A percentile compares a stretch with the other conserved stretches of the same genome.
These are phyloP conservation scores for Monopterus albus DNA, from an alignment of 2,113 vertebrate genomes.

Conservation along the genomic window DNA sequence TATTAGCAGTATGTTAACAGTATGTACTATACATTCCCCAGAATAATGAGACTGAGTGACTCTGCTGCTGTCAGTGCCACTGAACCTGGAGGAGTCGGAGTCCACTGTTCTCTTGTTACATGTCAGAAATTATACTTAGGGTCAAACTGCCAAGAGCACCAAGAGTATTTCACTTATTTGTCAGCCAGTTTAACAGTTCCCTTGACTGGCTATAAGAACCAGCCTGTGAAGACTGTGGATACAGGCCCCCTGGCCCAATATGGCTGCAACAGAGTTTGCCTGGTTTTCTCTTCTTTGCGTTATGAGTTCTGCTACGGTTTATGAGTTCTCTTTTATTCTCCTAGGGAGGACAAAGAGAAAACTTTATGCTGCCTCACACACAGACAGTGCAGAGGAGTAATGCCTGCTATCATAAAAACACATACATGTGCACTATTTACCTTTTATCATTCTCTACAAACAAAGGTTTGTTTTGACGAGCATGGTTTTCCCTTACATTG, in stretches of 20 bases:
- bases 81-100: background rate
- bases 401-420: constrained; percentile 38
- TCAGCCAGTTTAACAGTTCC: constrained; percentile 1
- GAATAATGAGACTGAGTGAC: constrained; percentile 1
- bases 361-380: constrained; percentile 10
- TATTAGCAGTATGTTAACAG: background rate
- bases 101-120: background rate
- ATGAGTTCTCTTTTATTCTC: constrained; percentile 38
- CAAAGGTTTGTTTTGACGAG: background rate
- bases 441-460: constrained; percentile 42
- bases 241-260: constrained; percentile 1
- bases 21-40: background rate
- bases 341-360: constrained; percentile 28
- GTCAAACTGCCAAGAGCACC: background rate
- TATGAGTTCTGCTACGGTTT: constrained; percentile 42
- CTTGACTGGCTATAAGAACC: background rate
- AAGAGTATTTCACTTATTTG: background rate
- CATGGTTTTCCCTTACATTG: constrained; percentile 2
- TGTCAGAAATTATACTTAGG: background rate
- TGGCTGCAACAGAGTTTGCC: background rate
- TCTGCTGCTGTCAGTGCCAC: background rate
- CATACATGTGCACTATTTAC: constrained; percentile 12
- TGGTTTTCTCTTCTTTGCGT: constrained; percentile 23
- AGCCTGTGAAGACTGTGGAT: constrained; percentile 1
- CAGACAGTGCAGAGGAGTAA: constrained; percentile 19